phyloP scores from a whole-genome alignment of 2,888 invertebrate species.

The Dolichopus griseipennis region DNA sequence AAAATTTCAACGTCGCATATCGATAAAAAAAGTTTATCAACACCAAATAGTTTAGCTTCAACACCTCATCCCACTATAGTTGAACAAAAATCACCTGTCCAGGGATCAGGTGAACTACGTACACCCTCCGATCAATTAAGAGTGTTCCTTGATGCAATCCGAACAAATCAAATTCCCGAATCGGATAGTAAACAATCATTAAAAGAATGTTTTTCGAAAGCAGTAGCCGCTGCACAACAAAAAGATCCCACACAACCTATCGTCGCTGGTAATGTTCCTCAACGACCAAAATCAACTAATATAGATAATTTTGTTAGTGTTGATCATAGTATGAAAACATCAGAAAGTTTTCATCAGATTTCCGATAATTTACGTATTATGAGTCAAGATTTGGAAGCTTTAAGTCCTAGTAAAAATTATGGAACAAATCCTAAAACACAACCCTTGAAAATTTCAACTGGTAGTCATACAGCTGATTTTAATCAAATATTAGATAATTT shows the following conservation, averaged over 20 bases:
- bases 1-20: constrained; percentile 17
- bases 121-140: constrained; percentile 43
- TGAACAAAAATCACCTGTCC: constrained; percentile 21
- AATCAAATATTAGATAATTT: constrained; percentile 43
- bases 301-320: constrained; percentile 15
- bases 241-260: constrained; percentile 18
- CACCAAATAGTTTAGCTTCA: constrained; percentile 19
- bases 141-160: constrained; percentile 41
- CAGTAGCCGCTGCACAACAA: background rate
- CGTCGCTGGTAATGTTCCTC: constrained; percentile 7
- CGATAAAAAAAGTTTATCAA: constrained; percentile 21
- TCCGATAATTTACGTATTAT: constrained; percentile 42
- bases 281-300: constrained; percentile 15
- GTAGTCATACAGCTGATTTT: constrained; percentile 30
- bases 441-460: constrained; percentile 13
- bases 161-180: constrained; percentile 41
- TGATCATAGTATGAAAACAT: constrained; percentile 36
- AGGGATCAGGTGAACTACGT: constrained; percentile 28
- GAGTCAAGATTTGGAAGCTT: constrained; percentile 41
- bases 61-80: constrained; percentile 19
- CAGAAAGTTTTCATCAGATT: constrained; percentile 42
- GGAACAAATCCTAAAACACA: constrained; percentile 22
- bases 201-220: constrained; percentile 8
- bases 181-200: constrained; percentile 33
- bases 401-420: constrained; percentile 36